Evolutionary conservation across 2,113 vertebrate species (phyloP).

Genomic region (Nothoprocta pentlandii): DNA sequence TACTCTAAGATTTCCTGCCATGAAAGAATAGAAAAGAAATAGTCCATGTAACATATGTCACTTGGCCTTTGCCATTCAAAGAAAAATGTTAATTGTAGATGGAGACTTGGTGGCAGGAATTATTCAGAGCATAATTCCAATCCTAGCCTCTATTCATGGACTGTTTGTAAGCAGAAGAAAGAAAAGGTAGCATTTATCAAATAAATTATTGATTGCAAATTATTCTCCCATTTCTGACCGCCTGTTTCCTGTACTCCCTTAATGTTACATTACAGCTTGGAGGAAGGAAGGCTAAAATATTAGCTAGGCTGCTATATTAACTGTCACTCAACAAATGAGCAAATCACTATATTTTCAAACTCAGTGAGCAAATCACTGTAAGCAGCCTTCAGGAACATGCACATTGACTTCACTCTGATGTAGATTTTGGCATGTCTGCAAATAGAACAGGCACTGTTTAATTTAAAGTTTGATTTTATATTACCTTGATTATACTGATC

Average conservation of each 20-base stretch:
- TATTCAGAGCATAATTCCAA: not conserved
- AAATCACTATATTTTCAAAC: constrained; percentile 41
- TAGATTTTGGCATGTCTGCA: not conserved
- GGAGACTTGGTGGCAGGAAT: not conserved
- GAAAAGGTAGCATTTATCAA: not conserved
- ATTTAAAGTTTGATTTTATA: constrained; percentile 3
- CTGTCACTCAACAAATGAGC: constrained; percentile 24
- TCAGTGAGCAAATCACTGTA: constrained; percentile 19
- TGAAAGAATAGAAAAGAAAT: constrained; percentile 7
- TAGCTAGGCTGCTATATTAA: not conserved
- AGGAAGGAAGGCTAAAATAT: not conserved
- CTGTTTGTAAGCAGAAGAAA: not conserved
- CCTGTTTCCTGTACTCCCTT: not conserved
- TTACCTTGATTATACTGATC: not conserved
- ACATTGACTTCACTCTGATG: not conserved
- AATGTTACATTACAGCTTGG: not conserved
- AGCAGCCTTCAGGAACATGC: constrained; percentile 5
- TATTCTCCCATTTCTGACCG: not conserved
- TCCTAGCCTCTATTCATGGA: not conserved
- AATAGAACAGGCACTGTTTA: not conserved
- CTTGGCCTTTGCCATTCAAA: constrained; percentile 35
- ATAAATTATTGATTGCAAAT: not conserved
- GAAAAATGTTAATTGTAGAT: not conserved
- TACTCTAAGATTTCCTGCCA: constrained; percentile 17
- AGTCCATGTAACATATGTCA: not conserved